Evolutionary conservation across 2,113 vertebrate species (phyloP).

Genomic region (Ammodytes dubius): DNA sequence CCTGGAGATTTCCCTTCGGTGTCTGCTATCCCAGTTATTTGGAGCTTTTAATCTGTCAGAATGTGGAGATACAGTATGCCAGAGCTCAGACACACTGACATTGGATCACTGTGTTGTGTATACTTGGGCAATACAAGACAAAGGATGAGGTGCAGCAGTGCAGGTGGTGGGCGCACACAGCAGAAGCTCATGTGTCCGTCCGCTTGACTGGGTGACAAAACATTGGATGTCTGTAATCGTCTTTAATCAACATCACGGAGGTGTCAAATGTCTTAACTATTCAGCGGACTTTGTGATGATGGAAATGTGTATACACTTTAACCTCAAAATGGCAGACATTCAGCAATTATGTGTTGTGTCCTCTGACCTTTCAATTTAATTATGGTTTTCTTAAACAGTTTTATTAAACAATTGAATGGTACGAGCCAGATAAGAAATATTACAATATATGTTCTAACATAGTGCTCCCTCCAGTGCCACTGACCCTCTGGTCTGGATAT

Average conservation of each 20-base stretch:
- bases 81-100: slow-evolving; percentile 12
- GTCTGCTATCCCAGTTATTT: not conserved
- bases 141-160: slow-evolving; percentile 14
- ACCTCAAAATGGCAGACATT: not conserved
- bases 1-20: not conserved
- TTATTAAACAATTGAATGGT: no score
- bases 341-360: not conserved
- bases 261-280: not conserved
- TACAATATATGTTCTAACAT: no score
- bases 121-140: not conserved
- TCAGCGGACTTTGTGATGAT: not conserved
- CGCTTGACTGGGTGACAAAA: not conserved
- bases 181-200: slow-evolving; percentile 16
- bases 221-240: not conserved
- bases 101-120: not conserved
- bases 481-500: not conserved
- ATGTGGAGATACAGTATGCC: not conserved
- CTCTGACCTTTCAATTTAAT: not conserved
- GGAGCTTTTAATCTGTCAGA: not conserved
- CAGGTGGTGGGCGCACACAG: slow-evolving; percentile 14
- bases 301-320: not conserved
- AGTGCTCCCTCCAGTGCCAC: not conserved
- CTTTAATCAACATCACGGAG: not conserved
- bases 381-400: not conserved
- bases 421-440: no score